Base-by-base conservation (phyloP, 2,113 vertebrate species). In the Podiceps cristatus region DNA sequence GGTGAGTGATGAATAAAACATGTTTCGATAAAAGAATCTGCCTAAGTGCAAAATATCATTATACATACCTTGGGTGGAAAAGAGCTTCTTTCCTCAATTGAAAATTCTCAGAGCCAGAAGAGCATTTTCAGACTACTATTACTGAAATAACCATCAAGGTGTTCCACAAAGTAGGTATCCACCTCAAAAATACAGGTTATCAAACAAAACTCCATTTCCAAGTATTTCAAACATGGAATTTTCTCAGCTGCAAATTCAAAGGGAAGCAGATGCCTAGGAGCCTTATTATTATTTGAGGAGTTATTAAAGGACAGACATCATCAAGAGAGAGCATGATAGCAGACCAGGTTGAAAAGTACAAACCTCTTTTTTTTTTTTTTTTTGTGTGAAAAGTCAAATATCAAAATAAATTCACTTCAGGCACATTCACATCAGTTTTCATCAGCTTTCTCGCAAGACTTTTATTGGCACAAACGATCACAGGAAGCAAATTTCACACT, bases 361-460 rank as follows among this genome's bases (percentile, higher is more conserved):
- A 92, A 47, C 23, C 33, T 11, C 50, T 53, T 62, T 68, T 55
- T 53, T 62, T 68, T 37, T 37, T 52, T 75, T 79, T 63, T 59
- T 69, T 37, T 73, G n/a, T n/a, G 35, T 66, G 58, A 69, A 28
- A 62, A 87, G 80, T 93, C 80, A 79, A 87, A 96, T 96, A 96
- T 95, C 94, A 97, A 93, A 96, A 96, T 44, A 81, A 85, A 91
- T 91, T 95, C 89, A 79, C 86, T 91, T 96, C 89, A 91, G 94
- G 91, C 93, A 93, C 77, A 82, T 79, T 82, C 94, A 66, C 80
- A 79, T 87, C 53, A 44, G 69, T 93, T 91, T 76, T 84, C 88
- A 73, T 85, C 56, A 73, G 62, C 42, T 60, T 85, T 79, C 86
- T 93, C 1, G 0, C 45, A 60, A 56, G 80, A 62, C 80, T 94